A percentile compares a stretch with the other conserved stretches of the same genome.
These are phyloP conservation scores for Zapornia atra DNA, from an alignment of 2,113 vertebrate genomes.

Conservation along the genomic window DNA sequence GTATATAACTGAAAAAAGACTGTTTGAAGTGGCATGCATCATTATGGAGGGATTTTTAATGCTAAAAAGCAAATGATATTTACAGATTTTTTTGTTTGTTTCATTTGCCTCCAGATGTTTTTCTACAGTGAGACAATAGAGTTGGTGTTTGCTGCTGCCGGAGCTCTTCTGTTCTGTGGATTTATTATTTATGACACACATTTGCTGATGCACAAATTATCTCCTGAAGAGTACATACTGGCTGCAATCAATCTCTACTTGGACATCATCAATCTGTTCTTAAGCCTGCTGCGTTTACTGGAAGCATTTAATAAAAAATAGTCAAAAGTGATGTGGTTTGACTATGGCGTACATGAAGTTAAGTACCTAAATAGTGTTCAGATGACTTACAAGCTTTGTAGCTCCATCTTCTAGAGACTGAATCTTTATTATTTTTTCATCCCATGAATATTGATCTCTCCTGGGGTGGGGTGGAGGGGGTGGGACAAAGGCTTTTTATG, in stretches of 20 bases:
- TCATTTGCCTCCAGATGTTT: constrained; percentile 81
- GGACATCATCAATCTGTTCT: constrained; percentile 94
- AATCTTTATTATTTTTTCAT: constrained; percentile 16
- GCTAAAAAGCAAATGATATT: not conserved
- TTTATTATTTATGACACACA: constrained; percentile 96
- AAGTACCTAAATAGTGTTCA: not conserved
- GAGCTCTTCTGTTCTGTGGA: constrained; percentile 93
- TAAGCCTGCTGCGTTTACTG: constrained; percentile 87
- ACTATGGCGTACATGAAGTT: not conserved
- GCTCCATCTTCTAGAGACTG: not conserved
- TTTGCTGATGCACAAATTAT: constrained; percentile 91
- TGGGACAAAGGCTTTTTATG: not conserved
- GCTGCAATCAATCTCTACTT: constrained; percentile 94
- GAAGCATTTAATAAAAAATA: constrained; percentile 92
- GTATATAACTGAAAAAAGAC: not conserved
- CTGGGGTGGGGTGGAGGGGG: too few species aligned
- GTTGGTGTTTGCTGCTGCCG: constrained; percentile 81
- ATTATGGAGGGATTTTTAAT: not conserved
- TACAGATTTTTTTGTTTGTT: not conserved
- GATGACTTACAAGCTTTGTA: not conserved
- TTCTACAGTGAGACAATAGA: constrained; percentile 86
- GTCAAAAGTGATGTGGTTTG: not conserved
- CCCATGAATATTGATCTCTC: not conserved
- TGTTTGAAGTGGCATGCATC: not conserved
- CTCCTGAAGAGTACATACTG: constrained; percentile 93